phyloP scores from a whole-genome alignment of 1,140 invertebrate species.

The Lycorma delicatula region DNA sequence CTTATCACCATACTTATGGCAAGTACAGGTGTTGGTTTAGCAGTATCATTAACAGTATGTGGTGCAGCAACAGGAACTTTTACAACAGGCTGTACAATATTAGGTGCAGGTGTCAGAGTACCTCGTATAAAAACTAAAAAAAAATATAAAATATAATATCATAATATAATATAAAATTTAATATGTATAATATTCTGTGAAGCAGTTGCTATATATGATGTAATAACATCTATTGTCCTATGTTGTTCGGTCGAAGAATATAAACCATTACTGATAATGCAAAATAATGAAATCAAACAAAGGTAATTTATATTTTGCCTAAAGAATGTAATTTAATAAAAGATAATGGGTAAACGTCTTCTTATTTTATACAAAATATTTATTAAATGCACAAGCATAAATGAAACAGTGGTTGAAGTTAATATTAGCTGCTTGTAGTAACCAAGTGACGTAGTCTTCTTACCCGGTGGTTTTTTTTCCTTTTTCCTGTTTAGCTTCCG shows the following conservation, averaged over 20 bases:
- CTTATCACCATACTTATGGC: slow-evolving; percentile 89
- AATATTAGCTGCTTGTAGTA: too few species aligned
- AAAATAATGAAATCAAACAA: slow-evolving; percentile 35
- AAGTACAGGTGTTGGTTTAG: slow-evolving; percentile 78
- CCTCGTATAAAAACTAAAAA: slow-evolving; percentile 98
- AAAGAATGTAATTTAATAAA: too few species aligned
- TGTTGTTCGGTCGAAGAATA: slow-evolving; percentile 62
- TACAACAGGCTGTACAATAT: slow-evolving; percentile 89
- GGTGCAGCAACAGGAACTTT: slow-evolving; percentile 96
- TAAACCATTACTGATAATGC: slow-evolving; percentile 26
- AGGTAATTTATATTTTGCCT: too few species aligned
- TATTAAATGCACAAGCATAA: too few species aligned
- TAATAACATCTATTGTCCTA: slow-evolving; percentile 94
- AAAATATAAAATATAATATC: too few species aligned
- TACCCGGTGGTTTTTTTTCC: too few species aligned
- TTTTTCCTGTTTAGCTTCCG: too few species aligned
- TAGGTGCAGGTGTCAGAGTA: slow-evolving; percentile 96
- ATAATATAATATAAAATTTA: too few species aligned
- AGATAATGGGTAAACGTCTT: too few species aligned
- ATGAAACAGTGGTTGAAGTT: too few species aligned
- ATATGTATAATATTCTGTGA: slow-evolving; percentile 99
- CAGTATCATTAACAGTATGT: slow-evolving; percentile 91
- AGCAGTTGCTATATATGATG: slow-evolving; percentile 94
- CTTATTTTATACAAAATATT: too few species aligned
- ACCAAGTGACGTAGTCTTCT: too few species aligned